Evolutionary conservation across 2,797 vertebrate species (phyloP), one percentile per base, ranked within the genome.

Genomic region (Sternarchorhynchus goeldii): DNA sequence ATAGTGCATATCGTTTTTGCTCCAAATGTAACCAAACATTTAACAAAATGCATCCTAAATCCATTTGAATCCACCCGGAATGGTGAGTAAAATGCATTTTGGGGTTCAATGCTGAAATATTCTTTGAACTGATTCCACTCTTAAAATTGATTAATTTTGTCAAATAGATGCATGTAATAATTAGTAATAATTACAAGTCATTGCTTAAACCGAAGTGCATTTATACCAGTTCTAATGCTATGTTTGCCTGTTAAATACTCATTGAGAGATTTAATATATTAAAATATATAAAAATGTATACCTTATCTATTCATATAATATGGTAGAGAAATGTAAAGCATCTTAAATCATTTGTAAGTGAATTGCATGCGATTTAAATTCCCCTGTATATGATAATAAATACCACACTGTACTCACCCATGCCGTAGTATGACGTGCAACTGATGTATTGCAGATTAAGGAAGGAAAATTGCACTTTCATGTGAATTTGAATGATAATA

Each of bases 131-230:
- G 59, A 63, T n/a, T 36, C 53, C 25, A 70, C 56, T 56, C 20
- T 53, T 55, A 6, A 36, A 39, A 29, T 41, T 21, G 25, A 32
- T 55, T 2, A 8, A 63, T 39, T n/a, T 41, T 62, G 45, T 77
- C 31, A 62, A 53, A 60, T 76, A 59, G 17, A 25, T 16, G 36
- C 62, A 32, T 32, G 56, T 32, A 59, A 68, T 41, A 50, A 32
- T 7, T 14, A 76, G 29, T 1, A 25, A 18, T 8, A 56, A 76
- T 45, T 32, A 45, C 20, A 29, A n/a, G 6, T 39, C 31, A 29
- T 14, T 50, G 4, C 34, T 4, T 32, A 1, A 36, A 36, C 14
- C 6, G 5, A 39, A 5, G 3, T 21, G 5, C 32, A 67, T 18
- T n/a, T 32, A 53, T 32, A n/a, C 2, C 14, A 50, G 45, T 4